phyloP scores from a whole-genome alignment of 2,113 vertebrate genomes.

The Pseudolaguvia tuberculata region DNA sequence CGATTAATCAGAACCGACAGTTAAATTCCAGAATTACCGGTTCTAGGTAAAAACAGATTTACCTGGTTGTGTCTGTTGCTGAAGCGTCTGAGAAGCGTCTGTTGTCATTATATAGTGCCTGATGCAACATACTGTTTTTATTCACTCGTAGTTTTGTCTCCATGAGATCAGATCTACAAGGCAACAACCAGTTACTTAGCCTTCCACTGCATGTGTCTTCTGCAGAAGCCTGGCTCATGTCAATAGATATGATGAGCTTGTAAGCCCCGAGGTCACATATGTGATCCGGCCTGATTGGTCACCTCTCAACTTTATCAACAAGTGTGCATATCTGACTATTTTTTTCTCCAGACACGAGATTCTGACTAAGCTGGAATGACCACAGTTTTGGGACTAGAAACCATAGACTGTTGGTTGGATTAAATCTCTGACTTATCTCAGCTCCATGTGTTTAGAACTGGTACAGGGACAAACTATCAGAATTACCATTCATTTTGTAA shows the following conservation, averaged over 20 bases:
- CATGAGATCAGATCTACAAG: slow-evolving; percentile 5
- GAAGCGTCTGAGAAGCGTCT: no score
- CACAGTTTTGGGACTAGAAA: not conserved
- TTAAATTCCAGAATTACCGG: no score
- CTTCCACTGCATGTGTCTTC: slow-evolving; percentile 24
- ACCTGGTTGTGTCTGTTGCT: no score
- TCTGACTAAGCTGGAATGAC: not conserved
- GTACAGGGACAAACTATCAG: no score
- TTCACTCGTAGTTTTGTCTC: not conserved
- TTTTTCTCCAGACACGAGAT: not conserved
- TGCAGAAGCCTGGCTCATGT: slow-evolving; percentile 21
- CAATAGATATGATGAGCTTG: slow-evolving; percentile 32
- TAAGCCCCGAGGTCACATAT: slow-evolving; percentile 30
- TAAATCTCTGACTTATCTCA: slow-evolving; percentile 11
- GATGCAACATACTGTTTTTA: no score
- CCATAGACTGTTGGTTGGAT: not conserved
- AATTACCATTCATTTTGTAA: no score
- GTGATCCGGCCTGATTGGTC: slow-evolving; percentile 13
- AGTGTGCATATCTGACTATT: slow-evolving; percentile 19
- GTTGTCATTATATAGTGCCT: no score
- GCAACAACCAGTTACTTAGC: slow-evolving; percentile 24
- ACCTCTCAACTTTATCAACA: slow-evolving; percentile 31
- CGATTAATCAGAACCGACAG: no score
- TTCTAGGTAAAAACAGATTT: no score
- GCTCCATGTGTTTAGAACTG: slow-evolving; percentile 24